Percentiles rank a stretch among this genome's conserved stretches.
These are phyloP conservation scores for Gnathonemus longibarbis DNA, from an alignment of 2,113 vertebrate genomes.

Conservation along the genomic window DNA sequence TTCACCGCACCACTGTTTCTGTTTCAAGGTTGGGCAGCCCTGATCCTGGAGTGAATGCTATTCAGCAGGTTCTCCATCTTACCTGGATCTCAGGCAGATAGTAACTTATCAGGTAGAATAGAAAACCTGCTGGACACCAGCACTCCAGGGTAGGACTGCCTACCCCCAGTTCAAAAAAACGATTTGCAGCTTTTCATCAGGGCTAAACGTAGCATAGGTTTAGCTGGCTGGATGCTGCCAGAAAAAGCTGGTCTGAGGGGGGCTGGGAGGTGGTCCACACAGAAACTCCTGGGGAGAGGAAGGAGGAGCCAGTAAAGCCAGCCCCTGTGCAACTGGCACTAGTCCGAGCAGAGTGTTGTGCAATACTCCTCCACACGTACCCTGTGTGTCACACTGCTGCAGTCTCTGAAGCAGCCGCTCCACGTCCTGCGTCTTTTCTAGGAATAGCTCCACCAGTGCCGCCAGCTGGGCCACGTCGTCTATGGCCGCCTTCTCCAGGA, in stretches of 20 bases:
- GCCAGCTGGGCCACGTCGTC: conserved; percentile 38
- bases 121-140: not conserved
- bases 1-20: not conserved
- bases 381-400: conserved; percentile 23
- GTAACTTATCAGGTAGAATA: not conserved
- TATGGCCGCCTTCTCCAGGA: conserved; percentile 38
- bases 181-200: too few species aligned
- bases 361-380: conserved; percentile 29
- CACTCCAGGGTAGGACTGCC: not conserved
- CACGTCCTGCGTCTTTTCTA: conserved; percentile 40
- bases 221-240: not conserved
- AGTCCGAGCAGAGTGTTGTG: not conserved
- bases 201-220: not conserved
- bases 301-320: not conserved
- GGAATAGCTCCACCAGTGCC: conserved; percentile 38
- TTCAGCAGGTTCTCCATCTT: not conserved
- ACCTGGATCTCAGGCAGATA: not conserved
- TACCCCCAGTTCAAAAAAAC: too few species aligned
- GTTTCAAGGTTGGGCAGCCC: not conserved
- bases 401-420: conserved; percentile 33
- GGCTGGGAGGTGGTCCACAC: not conserved
- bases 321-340: not conserved
- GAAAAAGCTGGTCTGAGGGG: not conserved
- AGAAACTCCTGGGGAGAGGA: not conserved
- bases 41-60: not conserved